Percentiles rank a stretch among this genome's conserved stretches.
phyloP scores from a whole-genome alignment of 2,113 vertebrate species.

The Pyxicephalus adspersus region DNA sequence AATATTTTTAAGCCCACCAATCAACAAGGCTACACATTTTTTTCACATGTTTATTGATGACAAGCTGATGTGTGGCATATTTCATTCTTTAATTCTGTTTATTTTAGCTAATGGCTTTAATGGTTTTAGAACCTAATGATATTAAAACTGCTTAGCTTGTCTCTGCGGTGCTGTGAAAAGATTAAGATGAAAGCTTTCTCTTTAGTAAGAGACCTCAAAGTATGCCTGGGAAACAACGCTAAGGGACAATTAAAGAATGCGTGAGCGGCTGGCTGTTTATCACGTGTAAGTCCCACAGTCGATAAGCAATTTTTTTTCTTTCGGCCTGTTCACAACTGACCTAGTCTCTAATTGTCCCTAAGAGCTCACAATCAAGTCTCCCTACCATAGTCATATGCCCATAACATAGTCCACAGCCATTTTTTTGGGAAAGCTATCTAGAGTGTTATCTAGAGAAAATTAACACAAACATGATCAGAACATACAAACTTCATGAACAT shows the following conservation, averaged over 20 bases:
- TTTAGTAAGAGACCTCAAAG: neutral
- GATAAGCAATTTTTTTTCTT: neutral
- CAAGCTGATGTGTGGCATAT: neutral
- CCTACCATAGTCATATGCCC: too few species aligned
- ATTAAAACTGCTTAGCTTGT: constrained; percentile 6
- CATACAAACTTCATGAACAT: too few species aligned
- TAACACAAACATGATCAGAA: too few species aligned
- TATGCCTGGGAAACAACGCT: constrained; percentile 18
- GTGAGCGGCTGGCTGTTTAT: constrained; percentile 8
- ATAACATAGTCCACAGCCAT: too few species aligned
- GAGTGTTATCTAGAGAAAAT: too few species aligned
- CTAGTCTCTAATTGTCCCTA: too few species aligned
- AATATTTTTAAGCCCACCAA: too few species aligned
- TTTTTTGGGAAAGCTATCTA: too few species aligned
- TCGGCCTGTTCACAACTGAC: too few species aligned
- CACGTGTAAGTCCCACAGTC: neutral
- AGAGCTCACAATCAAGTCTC: too few species aligned
- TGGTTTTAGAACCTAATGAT: constrained; percentile 7
- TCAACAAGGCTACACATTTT: too few species aligned
- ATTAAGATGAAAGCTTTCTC: constrained; percentile 32
- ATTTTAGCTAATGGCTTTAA: neutral
- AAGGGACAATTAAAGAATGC: constrained; percentile 1
- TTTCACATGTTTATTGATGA: too few species aligned
- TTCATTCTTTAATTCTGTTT: neutral
- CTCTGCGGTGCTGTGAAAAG: constrained; percentile 5